These are phyloP conservation scores for Philhelius pedissequus DNA, from an alignment of 2,888 invertebrate species.

Conservation along the genomic window DNA sequence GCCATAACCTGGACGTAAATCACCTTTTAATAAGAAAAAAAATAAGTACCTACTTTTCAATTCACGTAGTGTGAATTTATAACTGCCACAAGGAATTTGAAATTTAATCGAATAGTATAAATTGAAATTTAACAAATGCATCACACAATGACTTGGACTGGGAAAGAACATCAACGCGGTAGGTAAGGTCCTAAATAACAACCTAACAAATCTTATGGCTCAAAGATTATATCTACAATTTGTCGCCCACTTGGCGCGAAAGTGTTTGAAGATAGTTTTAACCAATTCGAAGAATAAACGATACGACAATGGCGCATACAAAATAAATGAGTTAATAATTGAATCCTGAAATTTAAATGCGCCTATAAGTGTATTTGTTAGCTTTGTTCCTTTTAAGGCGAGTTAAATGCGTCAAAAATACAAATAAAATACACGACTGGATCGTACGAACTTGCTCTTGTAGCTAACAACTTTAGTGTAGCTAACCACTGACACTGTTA, in stretches of 20 bases:
- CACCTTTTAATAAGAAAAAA: constrained; percentile 40
- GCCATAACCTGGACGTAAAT: constrained; percentile 66
- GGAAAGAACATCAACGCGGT: constrained; percentile 36
- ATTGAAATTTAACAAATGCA: constrained; percentile 28
- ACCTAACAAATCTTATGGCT: constrained; percentile 46
- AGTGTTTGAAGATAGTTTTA: background rate
- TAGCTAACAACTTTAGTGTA: too few relatives aligned
- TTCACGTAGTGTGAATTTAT: constrained; percentile 61
- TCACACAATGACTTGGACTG: constrained; percentile 22
- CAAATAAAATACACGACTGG: too few relatives aligned
- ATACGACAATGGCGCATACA: too few relatives aligned
- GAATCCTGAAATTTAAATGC: background rate
- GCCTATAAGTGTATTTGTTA: too few relatives aligned
- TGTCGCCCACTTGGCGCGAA: constrained; percentile 56
- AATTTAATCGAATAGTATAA: constrained; percentile 37
- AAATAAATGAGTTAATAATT: background rate
- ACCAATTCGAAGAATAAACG: background rate
- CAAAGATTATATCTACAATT: constrained; percentile 49
- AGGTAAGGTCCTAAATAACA: constrained; percentile 44
- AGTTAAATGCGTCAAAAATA: too few relatives aligned
- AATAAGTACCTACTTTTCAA: constrained; percentile 37
- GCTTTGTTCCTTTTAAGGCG: too few relatives aligned
- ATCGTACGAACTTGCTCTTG: too few relatives aligned
- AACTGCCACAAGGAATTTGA: constrained; percentile 56
- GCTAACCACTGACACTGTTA: too few relatives aligned